Conservation (phyloP, 2,888 invertebrate species). For the Pherbina coryleti region DNA sequence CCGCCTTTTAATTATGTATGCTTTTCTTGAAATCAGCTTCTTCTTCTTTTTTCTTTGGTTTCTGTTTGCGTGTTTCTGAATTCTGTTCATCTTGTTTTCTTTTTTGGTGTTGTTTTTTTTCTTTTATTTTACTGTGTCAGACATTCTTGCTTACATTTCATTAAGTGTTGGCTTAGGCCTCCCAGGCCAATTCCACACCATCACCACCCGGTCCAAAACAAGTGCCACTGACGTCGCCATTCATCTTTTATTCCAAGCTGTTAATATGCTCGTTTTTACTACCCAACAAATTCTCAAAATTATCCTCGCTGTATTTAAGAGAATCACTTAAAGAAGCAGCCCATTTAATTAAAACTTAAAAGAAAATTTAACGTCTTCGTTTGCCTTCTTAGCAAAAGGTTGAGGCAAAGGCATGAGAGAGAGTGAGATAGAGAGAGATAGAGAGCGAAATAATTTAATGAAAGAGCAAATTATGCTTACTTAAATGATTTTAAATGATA, state of each 20-base stretch:
- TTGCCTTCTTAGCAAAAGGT: neutral
- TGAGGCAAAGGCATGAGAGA: neutral
- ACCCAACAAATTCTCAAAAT: neutral
- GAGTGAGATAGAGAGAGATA: neutral
- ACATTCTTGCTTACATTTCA: too few species aligned
- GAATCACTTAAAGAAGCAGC: neutral
- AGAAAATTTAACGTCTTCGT: neutral
- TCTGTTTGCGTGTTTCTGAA: neutral
- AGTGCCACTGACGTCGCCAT: too few species aligned
- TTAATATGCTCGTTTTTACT: neutral
- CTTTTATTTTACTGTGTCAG: too few species aligned
- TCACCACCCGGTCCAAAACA: neutral
- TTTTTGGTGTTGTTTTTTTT: too few species aligned
- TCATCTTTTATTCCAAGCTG: neutral
- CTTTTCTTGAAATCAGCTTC: constrained; percentile 1
- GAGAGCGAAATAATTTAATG: neutral
- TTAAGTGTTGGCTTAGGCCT: too few species aligned
- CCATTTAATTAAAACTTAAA: constrained; percentile 3
- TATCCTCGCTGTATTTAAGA: neutral
- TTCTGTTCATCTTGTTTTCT: too few species aligned
- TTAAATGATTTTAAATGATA: constrained; percentile 14
- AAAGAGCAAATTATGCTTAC: constrained; percentile 6
- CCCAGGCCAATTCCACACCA: neutral
- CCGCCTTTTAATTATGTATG: constrained; percentile 7
- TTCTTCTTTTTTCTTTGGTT: neutral